Conservation (phyloP, 1,140 invertebrate genomes). For the Phenacoccus solenopsis region DNA sequence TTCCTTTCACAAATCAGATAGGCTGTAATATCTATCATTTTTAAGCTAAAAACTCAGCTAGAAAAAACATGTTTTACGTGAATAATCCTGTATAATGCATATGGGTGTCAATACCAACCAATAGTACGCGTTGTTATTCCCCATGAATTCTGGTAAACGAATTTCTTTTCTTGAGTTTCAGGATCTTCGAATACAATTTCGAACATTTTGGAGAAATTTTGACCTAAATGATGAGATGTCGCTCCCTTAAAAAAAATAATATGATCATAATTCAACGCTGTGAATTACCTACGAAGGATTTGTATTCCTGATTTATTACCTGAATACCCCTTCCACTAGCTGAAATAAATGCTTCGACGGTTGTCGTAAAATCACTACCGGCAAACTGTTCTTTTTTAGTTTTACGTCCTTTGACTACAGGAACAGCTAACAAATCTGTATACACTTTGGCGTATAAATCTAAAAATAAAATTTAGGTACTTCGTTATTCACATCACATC, state of each 20-base stretch:
- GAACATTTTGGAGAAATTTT: slow-evolving; percentile 99
- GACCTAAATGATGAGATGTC: slow-evolving; percentile 95
- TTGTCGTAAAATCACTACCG: slow-evolving; percentile 94
- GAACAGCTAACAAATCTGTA: slow-evolving; percentile 84
- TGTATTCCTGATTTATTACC: slow-evolving; percentile 29
- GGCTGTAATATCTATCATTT: too few relatives aligned
- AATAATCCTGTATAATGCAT: slow-evolving; percentile 18
- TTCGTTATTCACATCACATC: too few relatives aligned
- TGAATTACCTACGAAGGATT: too few relatives aligned
- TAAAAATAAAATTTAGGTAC: slow-evolving; percentile 27
- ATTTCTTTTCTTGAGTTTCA: slow-evolving; percentile 76
- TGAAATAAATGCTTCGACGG: slow-evolving; percentile 89
- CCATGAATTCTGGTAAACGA: slow-evolving; percentile 97
- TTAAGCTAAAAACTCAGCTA: too few relatives aligned
- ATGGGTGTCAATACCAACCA: slow-evolving; percentile 45
- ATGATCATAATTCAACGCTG: neutral
- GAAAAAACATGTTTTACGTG: too few relatives aligned
- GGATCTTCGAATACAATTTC: slow-evolving; percentile 91
- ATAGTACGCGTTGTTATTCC: slow-evolving; percentile 93
- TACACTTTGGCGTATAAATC: slow-evolving; percentile 84
- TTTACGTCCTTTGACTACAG: slow-evolving; percentile 88
- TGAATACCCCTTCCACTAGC: slow-evolving; percentile 92
- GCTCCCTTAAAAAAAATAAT: slow-evolving; percentile 48
- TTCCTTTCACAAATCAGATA: too few relatives aligned
- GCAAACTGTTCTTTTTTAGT: slow-evolving; percentile 99